These are phyloP conservation scores for Leucopsar rothschildi DNA, from an alignment of 2,113 vertebrate species.

Conservation along the genomic window DNA sequence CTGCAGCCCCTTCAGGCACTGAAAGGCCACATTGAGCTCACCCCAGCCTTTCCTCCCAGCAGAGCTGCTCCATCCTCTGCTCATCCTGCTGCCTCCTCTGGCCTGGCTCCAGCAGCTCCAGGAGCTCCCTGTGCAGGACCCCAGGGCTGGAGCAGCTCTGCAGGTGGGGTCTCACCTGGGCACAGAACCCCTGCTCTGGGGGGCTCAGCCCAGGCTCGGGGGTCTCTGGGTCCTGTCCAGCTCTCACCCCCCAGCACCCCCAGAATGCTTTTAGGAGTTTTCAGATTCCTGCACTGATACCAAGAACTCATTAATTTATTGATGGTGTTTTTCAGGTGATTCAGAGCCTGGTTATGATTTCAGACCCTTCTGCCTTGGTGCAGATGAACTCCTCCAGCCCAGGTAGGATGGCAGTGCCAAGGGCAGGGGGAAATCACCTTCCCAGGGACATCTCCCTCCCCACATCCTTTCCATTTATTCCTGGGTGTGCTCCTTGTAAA, in stretches of 20 bases:
- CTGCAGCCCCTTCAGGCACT: background rate
- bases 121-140: fast-evolving
- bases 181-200: background rate
- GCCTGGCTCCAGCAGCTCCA: background rate
- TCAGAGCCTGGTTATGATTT: background rate
- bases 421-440: background rate
- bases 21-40: background rate
- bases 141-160: background rate
- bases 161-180: background rate
- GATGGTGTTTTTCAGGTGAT: background rate
- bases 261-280: background rate
- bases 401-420: background rate
- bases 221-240: background rate
- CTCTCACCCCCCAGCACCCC: background rate
- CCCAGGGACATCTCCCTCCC: background rate
- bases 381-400: background rate
- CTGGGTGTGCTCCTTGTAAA: background rate
- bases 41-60: background rate
- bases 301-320: background rate
- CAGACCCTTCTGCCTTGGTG: background rate
- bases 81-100: background rate
- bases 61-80: background rate
- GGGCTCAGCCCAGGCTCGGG: background rate
- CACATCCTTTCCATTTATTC: slow-evolving; percentile 47
- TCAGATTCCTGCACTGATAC: no score